These are phyloP conservation scores for Upupa epops DNA, from an alignment of 2,113 vertebrate genomes.

Conservation along the genomic window DNA sequence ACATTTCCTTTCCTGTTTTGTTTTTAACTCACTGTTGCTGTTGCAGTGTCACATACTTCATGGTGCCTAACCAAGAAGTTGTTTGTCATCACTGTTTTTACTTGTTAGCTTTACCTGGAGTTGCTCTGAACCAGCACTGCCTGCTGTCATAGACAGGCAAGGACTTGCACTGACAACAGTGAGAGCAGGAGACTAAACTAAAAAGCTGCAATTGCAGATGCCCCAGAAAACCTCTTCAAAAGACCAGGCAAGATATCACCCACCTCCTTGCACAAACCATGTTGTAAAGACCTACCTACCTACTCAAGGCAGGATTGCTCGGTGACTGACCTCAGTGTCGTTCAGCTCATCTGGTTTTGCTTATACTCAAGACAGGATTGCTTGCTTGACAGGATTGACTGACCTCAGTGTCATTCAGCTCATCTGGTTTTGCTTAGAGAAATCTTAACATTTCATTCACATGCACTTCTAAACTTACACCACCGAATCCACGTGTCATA, in stretches of 20 bases:
- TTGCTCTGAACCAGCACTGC: background rate
- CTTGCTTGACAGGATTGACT: too few species aligned
- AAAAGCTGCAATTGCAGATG: background rate
- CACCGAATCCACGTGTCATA: background rate
- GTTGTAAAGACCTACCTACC: background rate
- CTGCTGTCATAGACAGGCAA: background rate
- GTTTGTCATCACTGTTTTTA: background rate
- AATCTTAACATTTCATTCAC: background rate
- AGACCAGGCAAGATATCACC: background rate
- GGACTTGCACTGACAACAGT: background rate
- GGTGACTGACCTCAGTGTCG: background rate
- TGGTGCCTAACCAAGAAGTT: background rate
- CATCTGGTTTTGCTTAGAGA: background rate
- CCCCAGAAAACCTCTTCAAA: background rate
- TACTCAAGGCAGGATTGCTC: background rate
- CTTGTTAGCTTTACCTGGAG: background rate
- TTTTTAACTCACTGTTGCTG: background rate
- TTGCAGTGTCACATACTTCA: background rate
- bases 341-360: background rate
- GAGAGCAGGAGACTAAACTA: background rate
- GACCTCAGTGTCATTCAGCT: background rate
- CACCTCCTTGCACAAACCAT: background rate
- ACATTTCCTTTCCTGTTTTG: background rate
- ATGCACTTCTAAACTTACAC: background rate
- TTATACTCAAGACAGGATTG: too few species aligned